Conservation (phyloP, 2,797 vertebrate species). For the Brotula barbata region DNA sequence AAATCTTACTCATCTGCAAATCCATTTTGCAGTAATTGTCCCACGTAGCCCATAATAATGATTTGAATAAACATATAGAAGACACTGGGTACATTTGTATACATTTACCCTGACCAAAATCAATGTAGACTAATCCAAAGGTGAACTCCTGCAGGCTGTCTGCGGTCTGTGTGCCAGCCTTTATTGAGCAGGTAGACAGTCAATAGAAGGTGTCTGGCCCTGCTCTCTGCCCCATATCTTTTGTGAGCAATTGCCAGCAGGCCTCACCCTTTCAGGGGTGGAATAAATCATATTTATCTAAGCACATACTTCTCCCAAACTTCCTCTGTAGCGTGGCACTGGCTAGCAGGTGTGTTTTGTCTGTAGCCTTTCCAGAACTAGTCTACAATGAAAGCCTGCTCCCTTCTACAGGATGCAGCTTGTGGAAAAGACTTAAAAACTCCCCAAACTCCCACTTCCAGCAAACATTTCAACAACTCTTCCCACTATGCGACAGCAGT, state of each 20-base stretch:
- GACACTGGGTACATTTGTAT: slow-evolving; percentile 38
- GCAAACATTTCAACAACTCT: slow-evolving; percentile 76
- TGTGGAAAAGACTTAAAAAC: slow-evolving; percentile 76
- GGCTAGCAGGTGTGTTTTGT: slow-evolving; percentile 92
- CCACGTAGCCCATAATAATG: slow-evolving; percentile 38
- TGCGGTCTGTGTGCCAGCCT: slow-evolving; percentile 54
- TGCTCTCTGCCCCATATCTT: slow-evolving; percentile 70
- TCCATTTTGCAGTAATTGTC: slow-evolving; percentile 33
- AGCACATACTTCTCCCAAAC: slow-evolving; percentile 84
- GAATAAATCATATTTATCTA: slow-evolving; percentile 89
- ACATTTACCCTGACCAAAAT: slow-evolving; percentile 51
- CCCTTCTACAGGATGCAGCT: slow-evolving; percentile 91
- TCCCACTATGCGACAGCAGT: too few species aligned
- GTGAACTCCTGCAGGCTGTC: slow-evolving; percentile 25
- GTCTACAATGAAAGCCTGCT: slow-evolving; percentile 84
- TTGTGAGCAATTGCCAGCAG: slow-evolving; percentile 82
- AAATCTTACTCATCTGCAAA: slow-evolving; percentile 38
- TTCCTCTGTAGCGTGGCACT: slow-evolving; percentile 88
- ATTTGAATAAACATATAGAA: slow-evolving; percentile 44
- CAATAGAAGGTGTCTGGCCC: slow-evolving; percentile 50
- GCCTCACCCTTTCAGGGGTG: slow-evolving; percentile 71
- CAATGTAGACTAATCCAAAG: slow-evolving; percentile 38
- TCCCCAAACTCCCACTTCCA: slow-evolving; percentile 78
- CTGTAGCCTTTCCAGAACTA: slow-evolving; percentile 85
- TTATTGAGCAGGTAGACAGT: slow-evolving; percentile 53